Evolutionary conservation across 2,113 vertebrate genomes (phyloP).

Genomic region (Motacilla tschutschensis): DNA sequence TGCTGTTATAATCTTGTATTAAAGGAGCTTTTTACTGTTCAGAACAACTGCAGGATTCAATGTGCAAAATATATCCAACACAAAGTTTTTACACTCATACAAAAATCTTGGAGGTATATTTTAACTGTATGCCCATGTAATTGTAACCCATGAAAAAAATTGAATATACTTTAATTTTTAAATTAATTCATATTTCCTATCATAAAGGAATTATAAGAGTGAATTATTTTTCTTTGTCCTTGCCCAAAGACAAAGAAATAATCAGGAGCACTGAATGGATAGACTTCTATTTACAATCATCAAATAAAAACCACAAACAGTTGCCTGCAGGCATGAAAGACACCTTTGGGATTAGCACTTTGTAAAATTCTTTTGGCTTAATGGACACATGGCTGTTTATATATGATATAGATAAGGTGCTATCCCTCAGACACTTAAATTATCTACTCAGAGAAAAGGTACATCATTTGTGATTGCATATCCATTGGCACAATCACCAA

Average conservation of each 20-base stretch:
- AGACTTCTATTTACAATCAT: neutral
- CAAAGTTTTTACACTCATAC: neutral
- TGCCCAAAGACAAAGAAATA: slow-evolving; percentile 22
- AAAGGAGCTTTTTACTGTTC: neutral
- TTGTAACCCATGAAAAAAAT: neutral
- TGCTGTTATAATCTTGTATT: neutral
- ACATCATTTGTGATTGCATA: neutral
- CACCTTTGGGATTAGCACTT: neutral
- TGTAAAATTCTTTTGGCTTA: neutral
- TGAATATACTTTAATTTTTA: neutral
- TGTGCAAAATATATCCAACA: neutral
- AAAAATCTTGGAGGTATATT: neutral
- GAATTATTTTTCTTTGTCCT: neutral
- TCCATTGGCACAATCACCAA: neutral
- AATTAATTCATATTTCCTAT: neutral
- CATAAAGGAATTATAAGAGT: neutral
- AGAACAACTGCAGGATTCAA: neutral
- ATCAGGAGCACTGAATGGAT: neutral
- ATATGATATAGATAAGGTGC: neutral
- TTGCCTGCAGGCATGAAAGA: neutral
- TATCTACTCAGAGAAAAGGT: neutral
- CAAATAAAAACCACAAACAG: neutral
- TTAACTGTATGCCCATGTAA: neutral
- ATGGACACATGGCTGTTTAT: neutral
- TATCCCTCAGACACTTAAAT: neutral